Evolutionary conservation across 1,140 invertebrate genomes (phyloP), one percentile per base, ranked within the genome.

Genomic region (Bombus pyrosoma): DNA sequence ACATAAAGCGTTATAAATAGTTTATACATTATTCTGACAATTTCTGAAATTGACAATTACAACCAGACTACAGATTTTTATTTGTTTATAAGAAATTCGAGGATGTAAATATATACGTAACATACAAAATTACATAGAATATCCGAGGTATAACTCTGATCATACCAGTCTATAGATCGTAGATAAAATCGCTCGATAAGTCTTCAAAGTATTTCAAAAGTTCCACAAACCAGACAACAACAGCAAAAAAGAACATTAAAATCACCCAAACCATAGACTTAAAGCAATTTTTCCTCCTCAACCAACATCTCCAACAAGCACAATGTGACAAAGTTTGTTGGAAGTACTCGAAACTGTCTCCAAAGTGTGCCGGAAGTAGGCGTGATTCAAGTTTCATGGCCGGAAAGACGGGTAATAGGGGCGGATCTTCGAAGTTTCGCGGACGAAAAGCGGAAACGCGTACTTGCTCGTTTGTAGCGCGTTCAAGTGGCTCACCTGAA

Each of bases 361-460:
- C 77, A 43, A 73, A 73, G 68, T 37, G 39, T 37, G 47, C 53
- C 69, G 78, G 59, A 74, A 85, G 84, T 75, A 37, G 59, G 71
- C 41, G 79, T 81, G 81, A 85, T 85, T 75, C 78, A 75, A 81
- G 77, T 75, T 85, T 81, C 69, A 75, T 37, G 47, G 37, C 34
- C n/a, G 57, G 62, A 32, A 43, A 62, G 22, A 47, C 39, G 57
- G 47, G 59, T 66, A 87, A 87, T 84, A 84, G 68, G 34, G 59
- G 66, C 79, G 53, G 71, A 69, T 78, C 69, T 62, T 13, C 57
- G 68, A 79, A 87, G 82, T 84, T 86, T 80, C 57, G 41, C 75
- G 75, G 32, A 37, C 37, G n/a, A 85, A 28, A 32, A 73, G 77
- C 43, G 43, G 79, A 68, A 53, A 71, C 73, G n/a, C 64, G 64